Evolutionary conservation across 2,797 vertebrate species (phyloP).

Genomic region (Pipistrellus pipistrellus): DNA sequence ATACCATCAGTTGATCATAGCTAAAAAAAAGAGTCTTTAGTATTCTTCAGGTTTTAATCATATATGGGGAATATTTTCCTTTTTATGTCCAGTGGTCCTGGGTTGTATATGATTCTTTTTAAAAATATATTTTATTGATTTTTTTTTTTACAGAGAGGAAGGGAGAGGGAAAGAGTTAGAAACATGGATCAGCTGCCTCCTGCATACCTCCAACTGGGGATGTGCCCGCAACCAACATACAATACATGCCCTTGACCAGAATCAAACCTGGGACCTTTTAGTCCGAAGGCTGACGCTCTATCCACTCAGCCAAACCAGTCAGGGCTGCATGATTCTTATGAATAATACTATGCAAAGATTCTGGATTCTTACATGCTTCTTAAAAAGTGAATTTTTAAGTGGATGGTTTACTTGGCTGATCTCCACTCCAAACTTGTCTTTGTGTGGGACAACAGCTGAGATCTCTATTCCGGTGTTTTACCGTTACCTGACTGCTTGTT

Average conservation of each 20-base stretch:
- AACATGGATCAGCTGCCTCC: too few species aligned
- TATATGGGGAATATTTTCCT: not conserved
- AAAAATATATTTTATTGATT: too few species aligned
- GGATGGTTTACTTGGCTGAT: constrained; percentile 9
- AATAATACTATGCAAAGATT: not conserved
- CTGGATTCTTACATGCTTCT: not conserved
- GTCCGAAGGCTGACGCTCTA: too few species aligned
- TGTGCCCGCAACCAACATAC: too few species aligned
- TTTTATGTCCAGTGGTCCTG: not conserved
- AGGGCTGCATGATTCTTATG: not conserved
- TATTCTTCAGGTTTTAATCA: not conserved
- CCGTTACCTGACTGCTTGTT: not conserved
- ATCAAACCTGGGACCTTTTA: too few species aligned
- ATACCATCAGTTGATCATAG: not conserved
- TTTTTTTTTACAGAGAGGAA: too few species aligned
- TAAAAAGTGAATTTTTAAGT: not conserved
- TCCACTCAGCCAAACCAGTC: too few species aligned
- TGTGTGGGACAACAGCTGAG: not conserved
- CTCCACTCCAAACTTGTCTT: not conserved
- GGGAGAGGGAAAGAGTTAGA: too few species aligned
- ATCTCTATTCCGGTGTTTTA: not conserved
- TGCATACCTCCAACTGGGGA: too few species aligned
- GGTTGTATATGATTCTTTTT: not conserved
- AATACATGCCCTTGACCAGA: too few species aligned
- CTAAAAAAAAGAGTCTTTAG: not conserved